Conservation (phyloP, 2,888 invertebrate genomes). For the Zaprionus obscuricornis region DNA sequence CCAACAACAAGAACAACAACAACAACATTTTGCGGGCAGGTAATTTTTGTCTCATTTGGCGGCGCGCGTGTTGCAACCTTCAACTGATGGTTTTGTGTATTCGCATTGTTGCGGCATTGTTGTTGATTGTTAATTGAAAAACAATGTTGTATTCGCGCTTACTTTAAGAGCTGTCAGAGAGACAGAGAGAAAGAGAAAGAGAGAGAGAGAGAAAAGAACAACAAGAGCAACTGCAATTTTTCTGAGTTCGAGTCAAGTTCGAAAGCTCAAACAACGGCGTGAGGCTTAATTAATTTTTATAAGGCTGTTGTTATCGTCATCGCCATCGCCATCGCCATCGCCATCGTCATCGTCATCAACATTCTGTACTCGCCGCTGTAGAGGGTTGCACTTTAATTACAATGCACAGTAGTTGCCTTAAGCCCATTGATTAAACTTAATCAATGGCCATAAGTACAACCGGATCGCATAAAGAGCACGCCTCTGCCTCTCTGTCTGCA, state of each 20-base stretch:
- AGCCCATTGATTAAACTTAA: constrained; percentile 77
- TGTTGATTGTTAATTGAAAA: constrained; percentile 80
- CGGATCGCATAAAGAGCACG: constrained; percentile 38
- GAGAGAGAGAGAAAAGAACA: constrained; percentile 8
- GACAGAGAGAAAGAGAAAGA: constrained; percentile 10
- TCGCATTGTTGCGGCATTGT: constrained; percentile 74
- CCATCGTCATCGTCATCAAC: constrained; percentile 2
- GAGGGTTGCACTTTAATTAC: constrained; percentile 75
- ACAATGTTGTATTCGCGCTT: constrained; percentile 71
- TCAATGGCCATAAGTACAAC: constrained; percentile 71
- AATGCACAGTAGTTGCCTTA: constrained; percentile 75
- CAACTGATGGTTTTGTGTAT: constrained; percentile 49
- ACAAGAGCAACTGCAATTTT: not conserved
- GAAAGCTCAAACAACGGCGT: constrained; percentile 46
- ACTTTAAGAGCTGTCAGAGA: constrained; percentile 69
- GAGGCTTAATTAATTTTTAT: constrained; percentile 75
- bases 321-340: constrained; percentile 9
- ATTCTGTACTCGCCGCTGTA: constrained; percentile 6
- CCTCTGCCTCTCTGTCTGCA: no score
- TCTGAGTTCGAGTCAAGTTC: constrained; percentile 9
- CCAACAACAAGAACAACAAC: no score
- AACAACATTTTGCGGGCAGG: constrained; percentile 45
- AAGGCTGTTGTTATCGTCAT: constrained; percentile 66
- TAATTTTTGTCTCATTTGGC: constrained; percentile 75
- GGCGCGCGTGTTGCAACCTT: constrained; percentile 60